A percentile compares a stretch with the other conserved stretches of the same genome.
Conservation (phyloP, 2,797 vertebrate species). For the Tapera naevia region DNA sequence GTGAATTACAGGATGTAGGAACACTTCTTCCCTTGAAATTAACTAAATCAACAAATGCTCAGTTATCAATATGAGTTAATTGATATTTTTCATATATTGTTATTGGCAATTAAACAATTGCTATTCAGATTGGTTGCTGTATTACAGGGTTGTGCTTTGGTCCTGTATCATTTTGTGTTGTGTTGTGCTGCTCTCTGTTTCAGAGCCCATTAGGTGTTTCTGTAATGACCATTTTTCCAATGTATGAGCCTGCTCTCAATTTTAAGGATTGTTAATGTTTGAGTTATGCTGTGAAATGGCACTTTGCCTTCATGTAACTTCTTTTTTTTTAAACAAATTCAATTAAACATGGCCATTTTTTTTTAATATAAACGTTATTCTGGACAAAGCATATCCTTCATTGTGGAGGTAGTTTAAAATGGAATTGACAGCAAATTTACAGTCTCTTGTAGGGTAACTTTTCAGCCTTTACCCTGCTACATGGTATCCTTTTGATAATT, state of each 20-base stretch:
- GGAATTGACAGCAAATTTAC: neutral
- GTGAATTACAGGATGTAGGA: neutral
- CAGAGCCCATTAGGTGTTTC: neutral
- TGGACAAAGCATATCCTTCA: neutral
- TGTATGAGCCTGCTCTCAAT: neutral
- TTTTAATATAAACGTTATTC: neutral
- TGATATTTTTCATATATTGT: neutral
- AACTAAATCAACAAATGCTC: neutral
- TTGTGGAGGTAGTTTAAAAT: neutral
- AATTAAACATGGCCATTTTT: neutral
- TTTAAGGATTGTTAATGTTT: neutral
- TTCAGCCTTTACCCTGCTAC: neutral
- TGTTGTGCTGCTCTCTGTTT: neutral
- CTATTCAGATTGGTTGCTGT: neutral
- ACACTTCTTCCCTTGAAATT: neutral
- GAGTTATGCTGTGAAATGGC: neutral
- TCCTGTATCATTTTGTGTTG: fast-evolving
- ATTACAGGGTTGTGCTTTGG: neutral
- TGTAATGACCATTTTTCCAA: neutral
- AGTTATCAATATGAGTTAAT: neutral
- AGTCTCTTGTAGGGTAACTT: neutral
- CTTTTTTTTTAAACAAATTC: neutral
- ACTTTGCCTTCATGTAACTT: neutral
- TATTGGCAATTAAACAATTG: neutral
- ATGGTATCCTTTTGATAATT: neutral